Conservation (phyloP, 1,140 invertebrate genomes). For the Bombus fervidus region DNA sequence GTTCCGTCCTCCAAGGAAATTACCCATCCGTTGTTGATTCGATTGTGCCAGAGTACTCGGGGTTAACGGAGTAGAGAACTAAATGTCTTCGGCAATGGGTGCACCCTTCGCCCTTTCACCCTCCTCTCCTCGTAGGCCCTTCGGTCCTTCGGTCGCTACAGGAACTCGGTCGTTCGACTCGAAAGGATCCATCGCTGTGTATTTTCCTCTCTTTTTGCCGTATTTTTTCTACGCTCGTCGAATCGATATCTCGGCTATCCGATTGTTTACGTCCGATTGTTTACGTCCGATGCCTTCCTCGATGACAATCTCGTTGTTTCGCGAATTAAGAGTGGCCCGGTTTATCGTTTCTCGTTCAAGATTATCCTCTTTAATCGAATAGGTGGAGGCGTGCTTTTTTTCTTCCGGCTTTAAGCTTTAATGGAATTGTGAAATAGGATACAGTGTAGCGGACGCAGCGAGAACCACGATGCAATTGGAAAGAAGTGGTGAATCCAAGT, state of each 20-base stretch:
- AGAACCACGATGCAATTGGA: conserved; percentile 9
- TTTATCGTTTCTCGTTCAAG: neutral
- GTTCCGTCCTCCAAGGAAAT: conserved; percentile 60
- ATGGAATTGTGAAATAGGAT: conserved; percentile 20
- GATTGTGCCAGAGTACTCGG: conserved; percentile 59
- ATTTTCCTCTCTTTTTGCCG: neutral
- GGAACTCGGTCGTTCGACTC: conserved; percentile 8
- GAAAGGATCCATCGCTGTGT: neutral
- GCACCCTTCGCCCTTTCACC: neutral
- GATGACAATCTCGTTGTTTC: neutral
- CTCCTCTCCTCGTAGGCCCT: neutral
- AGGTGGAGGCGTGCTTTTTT: too few species aligned
- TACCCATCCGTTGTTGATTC: conserved; percentile 69
- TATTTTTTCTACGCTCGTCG: neutral
- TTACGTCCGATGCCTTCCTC: neutral
- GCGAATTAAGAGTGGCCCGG: neutral
- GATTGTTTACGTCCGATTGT: neutral
- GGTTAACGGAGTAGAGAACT: conserved; percentile 64
- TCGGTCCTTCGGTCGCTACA: neutral
- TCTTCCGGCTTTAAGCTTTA: neutral
- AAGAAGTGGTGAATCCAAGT: neutral
- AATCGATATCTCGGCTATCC: neutral
- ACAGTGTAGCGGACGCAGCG: neutral
- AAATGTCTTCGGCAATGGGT: conserved; percentile 66
- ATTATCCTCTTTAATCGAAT: neutral